A percentile compares a stretch with the other conserved stretches of the same genome.
phyloP scores from a whole-genome alignment of 2,113 vertebrate species.

The Nyctereutes procyonoides region DNA sequence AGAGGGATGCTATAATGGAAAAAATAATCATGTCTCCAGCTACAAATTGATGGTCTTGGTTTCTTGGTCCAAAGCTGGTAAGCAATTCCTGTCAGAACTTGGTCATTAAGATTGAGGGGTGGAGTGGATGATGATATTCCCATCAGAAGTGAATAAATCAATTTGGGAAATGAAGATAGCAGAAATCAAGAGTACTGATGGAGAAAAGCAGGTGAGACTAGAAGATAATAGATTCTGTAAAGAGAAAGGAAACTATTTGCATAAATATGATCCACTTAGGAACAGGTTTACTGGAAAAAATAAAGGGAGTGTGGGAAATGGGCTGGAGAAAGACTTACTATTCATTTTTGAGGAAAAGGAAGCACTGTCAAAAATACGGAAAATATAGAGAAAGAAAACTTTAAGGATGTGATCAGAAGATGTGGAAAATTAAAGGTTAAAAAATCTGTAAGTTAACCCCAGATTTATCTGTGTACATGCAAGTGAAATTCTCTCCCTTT shows the following conservation, averaged over 20 bases:
- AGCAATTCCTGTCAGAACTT: constrained; percentile 42
- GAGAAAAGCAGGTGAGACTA: neutral
- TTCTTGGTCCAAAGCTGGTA: constrained; percentile 59
- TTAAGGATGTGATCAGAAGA: constrained; percentile 3
- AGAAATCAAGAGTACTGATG: constrained; percentile 30
- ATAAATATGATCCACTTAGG: constrained; percentile 61
- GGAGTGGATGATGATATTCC: constrained; percentile 33
- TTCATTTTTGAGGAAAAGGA: constrained; percentile 20
- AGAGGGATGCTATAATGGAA: constrained; percentile 58
- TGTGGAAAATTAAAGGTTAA: constrained; percentile 35
- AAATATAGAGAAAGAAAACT: neutral
- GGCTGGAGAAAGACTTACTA: neutral
- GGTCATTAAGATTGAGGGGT: constrained; percentile 58
- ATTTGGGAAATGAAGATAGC: constrained; percentile 39
- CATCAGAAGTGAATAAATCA: constrained; percentile 51
- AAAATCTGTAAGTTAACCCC: constrained; percentile 11
- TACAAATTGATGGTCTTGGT: constrained; percentile 10
- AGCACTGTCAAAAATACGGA: constrained; percentile 38
- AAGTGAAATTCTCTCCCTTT: neutral
- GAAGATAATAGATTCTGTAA: constrained; percentile 44
- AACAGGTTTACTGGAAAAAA: constrained; percentile 44
- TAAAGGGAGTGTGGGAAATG: neutral
- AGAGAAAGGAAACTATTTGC: constrained; percentile 41
- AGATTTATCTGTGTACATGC: neutral
- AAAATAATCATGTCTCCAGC: constrained; percentile 43